These are phyloP conservation scores for Mechanitis messenoides DNA, from an alignment of 2,888 invertebrate species.

Conservation along the genomic window DNA sequence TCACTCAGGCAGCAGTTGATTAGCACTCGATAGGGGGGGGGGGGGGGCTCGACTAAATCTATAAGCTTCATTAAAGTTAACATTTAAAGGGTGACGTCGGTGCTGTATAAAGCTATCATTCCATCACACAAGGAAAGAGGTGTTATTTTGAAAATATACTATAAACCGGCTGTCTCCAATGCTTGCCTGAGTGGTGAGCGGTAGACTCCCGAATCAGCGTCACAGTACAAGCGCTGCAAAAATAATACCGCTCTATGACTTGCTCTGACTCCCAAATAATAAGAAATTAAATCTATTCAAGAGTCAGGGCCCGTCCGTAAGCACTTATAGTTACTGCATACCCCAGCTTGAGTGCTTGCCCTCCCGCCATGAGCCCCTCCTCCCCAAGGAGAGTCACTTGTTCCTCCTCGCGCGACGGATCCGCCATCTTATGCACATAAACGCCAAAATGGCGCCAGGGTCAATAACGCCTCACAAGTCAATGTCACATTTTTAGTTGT, in stretches of 20 bases:
- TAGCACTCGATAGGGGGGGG: constrained; percentile 57
- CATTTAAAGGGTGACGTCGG: constrained; percentile 42
- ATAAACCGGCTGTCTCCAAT: constrained; percentile 76
- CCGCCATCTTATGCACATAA: constrained; percentile 93
- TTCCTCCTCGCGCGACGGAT: constrained; percentile 96
- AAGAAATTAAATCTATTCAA: constrained; percentile 21
- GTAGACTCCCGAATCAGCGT: constrained; percentile 83
- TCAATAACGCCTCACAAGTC: constrained; percentile 82
- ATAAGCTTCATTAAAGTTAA: constrained; percentile 51
- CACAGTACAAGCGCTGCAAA: constrained; percentile 86
- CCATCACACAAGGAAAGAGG: constrained; percentile 70
- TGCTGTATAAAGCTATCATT: constrained; percentile 71
- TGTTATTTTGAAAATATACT: constrained; percentile 71
- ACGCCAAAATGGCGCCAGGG: constrained; percentile 74
- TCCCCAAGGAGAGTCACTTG: constrained; percentile 97
- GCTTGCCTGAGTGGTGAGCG: constrained; percentile 88
- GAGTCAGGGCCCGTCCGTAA: constrained; percentile 62
- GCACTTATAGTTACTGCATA: constrained; percentile 78
- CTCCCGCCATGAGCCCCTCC: constrained; percentile 95
- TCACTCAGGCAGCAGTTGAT: constrained; percentile 77
- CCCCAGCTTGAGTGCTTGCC: constrained; percentile 98
- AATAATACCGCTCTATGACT: constrained; percentile 75
- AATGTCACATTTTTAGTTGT: constrained; percentile 64
- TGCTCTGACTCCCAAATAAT: constrained; percentile 60
- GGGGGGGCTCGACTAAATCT: constrained; percentile 41